These are phyloP conservation scores for Flexamia atlantica DNA, from an alignment of 2,888 invertebrate species.

Conservation along the genomic window DNA sequence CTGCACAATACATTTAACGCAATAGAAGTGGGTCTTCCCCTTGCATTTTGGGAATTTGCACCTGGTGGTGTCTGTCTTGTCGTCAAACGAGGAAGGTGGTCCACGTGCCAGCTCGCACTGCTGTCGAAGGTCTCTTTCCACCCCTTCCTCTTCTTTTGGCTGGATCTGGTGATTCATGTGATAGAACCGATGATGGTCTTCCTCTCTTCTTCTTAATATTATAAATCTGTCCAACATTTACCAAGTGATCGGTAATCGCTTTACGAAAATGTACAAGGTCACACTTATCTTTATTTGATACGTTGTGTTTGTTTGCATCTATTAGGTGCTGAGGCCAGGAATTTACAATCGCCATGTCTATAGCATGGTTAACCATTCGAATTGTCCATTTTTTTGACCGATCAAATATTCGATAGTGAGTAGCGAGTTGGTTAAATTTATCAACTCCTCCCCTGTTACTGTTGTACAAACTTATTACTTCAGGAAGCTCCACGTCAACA, in stretches of 20 bases:
- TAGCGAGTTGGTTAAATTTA: constrained; percentile 30
- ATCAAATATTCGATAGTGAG: constrained; percentile 41
- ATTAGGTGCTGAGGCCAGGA: constrained; percentile 60
- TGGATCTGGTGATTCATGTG: neutral
- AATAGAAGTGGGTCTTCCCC: constrained; percentile 50
- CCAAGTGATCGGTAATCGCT: constrained; percentile 49
- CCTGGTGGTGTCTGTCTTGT: constrained; percentile 35
- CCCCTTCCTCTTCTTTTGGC: neutral
- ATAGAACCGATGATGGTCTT: constrained; percentile 14
- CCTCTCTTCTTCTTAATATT: constrained; percentile 35
- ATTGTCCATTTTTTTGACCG: constrained; percentile 62
- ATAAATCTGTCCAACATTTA: constrained; percentile 16
- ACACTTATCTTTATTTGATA: constrained; percentile 37
- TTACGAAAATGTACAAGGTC: constrained; percentile 61
- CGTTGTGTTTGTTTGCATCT: constrained; percentile 1
- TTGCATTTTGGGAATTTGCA: constrained; percentile 48
- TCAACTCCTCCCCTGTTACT: constrained; percentile 51
- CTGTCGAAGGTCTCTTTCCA: constrained; percentile 7
- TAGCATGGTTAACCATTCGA: constrained; percentile 62
- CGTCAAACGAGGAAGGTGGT: constrained; percentile 43
- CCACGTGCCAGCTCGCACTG: neutral
- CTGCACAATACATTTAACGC: constrained; percentile 48
- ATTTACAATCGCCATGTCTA: constrained; percentile 61
- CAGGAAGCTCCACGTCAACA: constrained; percentile 46
- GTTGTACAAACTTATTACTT: constrained; percentile 37